These are phyloP conservation scores for Bothrops alternatus DNA, from an alignment of 2,797 vertebrate species.

Conservation along the genomic window DNA sequence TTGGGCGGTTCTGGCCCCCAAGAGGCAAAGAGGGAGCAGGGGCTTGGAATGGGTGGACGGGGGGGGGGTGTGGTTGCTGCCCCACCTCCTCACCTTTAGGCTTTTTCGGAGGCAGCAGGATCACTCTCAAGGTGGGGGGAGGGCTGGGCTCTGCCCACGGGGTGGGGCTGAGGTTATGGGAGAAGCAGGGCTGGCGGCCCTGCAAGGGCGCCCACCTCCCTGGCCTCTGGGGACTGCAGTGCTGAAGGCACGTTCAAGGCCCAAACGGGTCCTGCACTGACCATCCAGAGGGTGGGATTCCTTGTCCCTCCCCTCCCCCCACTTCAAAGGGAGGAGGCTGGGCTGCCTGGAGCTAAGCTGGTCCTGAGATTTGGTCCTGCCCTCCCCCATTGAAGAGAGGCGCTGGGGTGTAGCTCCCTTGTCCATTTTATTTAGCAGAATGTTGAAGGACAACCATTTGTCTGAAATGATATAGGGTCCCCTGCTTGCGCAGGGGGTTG, in stretches of 20 bases:
- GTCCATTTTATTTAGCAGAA: background rate
- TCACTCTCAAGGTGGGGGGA: background rate
- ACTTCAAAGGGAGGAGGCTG: background rate
- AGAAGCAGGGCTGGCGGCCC: background rate
- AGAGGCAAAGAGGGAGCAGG: background rate
- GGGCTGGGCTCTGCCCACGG: background rate
- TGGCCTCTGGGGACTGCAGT: background rate
- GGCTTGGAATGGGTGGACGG: background rate
- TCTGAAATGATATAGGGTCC: background rate
- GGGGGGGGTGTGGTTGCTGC: no score
- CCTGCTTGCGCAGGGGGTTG: background rate
- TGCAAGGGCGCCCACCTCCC: background rate
- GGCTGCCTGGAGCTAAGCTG: background rate
- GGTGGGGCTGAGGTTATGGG: background rate
- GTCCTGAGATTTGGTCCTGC: background rate
- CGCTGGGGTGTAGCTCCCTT: no score
- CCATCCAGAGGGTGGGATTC: background rate
- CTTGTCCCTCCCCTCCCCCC: background rate
- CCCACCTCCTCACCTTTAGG: background rate
- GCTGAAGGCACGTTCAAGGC: background rate
- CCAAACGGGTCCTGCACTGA: background rate
- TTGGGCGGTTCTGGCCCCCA: background rate
- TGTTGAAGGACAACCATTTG: background rate
- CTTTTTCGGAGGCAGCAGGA: background rate
- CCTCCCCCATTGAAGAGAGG: background rate